phyloP scores from a whole-genome alignment of 1,140 invertebrate species.

The Drosophila parabipectinata region DNA sequence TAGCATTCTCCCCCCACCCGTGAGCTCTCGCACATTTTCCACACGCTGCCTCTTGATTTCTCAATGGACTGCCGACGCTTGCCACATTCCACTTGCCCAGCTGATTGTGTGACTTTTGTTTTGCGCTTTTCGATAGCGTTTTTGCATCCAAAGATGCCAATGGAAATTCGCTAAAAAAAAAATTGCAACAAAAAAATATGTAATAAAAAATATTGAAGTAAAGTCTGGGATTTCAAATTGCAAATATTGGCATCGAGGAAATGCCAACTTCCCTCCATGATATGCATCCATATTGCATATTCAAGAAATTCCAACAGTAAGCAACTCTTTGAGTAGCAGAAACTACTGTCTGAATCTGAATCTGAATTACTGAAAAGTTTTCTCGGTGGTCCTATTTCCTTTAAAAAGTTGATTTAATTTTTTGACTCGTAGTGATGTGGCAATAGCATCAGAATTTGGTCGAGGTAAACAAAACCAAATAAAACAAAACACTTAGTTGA shows the following conservation, averaged over 20 bases:
- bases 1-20: not conserved
- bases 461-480: not conserved
- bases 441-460: constrained; percentile 1
- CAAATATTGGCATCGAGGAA: constrained; percentile 3
- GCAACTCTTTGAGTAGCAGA: not conserved
- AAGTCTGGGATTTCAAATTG: not conserved
- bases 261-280: not conserved
- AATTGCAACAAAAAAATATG: too few relatives aligned
- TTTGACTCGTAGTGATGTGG: constrained; percentile 2
- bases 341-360: too few relatives aligned
- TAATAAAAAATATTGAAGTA: not conserved
- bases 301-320: not conserved
- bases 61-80: constrained; percentile 37
- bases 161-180: not conserved
- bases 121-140: constrained; percentile 9
- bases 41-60: constrained; percentile 36
- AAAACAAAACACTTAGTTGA: constrained; percentile 4
- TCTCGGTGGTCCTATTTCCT: too few relatives aligned
- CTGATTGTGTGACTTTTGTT: constrained; percentile 28
- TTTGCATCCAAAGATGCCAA: constrained; percentile 3
- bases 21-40: not conserved
- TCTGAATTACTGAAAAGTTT: not conserved
- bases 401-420: constrained; percentile 3
- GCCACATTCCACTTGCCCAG: constrained; percentile 20
- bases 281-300: not conserved